phyloP scores from a whole-genome alignment of 2,113 vertebrate species.

The Callorhinus ursinus region DNA sequence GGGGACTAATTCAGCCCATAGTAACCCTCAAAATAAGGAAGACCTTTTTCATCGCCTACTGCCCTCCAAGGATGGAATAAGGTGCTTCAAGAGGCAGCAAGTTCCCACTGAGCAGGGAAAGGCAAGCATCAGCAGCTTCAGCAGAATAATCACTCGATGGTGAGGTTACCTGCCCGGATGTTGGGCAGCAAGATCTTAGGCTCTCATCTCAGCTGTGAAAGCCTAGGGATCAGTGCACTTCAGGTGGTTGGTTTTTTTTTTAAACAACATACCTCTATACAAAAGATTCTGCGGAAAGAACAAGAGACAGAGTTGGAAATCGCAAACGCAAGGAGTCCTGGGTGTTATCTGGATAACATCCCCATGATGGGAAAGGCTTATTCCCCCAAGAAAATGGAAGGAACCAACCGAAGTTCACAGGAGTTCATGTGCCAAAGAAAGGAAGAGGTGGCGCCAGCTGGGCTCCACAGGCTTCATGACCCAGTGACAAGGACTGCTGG shows the following conservation, averaged over 20 bases:
- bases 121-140: no score
- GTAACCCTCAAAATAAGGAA: neutral
- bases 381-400: neutral
- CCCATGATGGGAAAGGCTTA: neutral
- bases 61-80: neutral
- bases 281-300: neutral
- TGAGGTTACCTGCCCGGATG: neutral
- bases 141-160: rapidly evolving
- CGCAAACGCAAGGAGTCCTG: neutral
- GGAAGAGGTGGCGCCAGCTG: neutral
- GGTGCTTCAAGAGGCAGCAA: neutral
- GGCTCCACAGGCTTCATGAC: neutral
- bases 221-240: neutral
- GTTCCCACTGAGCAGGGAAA: neutral
- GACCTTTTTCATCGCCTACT: neutral
- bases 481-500: neutral
- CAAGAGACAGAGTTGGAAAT: neutral
- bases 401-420: neutral
- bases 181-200: neutral
- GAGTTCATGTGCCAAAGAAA: neutral
- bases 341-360: neutral
- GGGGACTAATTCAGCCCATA: neutral
- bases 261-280: neutral
- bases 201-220: neutral
- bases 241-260: neutral